Conservation (phyloP, 2,113 vertebrate genomes). For the Vidua chalybeata region DNA sequence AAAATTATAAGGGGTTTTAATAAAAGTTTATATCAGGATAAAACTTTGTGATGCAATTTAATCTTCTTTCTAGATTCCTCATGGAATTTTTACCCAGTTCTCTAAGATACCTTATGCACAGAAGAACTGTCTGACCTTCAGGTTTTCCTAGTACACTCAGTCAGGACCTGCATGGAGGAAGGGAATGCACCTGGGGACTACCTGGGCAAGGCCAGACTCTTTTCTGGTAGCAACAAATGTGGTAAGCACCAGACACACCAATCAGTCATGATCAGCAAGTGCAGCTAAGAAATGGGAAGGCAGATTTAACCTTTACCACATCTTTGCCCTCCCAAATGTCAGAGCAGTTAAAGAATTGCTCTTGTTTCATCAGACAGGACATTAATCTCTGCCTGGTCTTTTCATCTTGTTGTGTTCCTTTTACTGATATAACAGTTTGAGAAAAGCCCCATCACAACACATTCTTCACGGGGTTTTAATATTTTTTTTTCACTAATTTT, state of each 20-base stretch:
- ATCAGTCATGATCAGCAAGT: background rate
- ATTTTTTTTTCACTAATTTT: background rate
- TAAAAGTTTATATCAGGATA: rapidly evolving
- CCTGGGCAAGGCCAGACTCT: background rate
- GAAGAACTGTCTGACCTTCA: background rate
- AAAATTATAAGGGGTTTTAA: background rate
- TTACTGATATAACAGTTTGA: background rate
- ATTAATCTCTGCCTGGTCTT: slow-evolving; percentile 8
- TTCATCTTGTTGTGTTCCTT: background rate
- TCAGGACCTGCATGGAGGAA: background rate
- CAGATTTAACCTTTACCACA: background rate
- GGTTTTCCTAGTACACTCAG: background rate
- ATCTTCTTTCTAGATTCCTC: background rate
- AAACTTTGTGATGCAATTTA: background rate
- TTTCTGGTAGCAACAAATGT: background rate
- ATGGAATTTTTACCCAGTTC: background rate
- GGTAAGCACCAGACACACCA: background rate
- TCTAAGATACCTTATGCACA: background rate
- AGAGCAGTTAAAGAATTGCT: slow-evolving; percentile 15
- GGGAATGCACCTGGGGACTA: background rate
- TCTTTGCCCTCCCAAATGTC: slow-evolving; percentile 2
- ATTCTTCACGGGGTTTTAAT: background rate
- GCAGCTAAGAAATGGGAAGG: background rate
- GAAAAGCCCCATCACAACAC: background rate
- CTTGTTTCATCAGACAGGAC: background rate